phyloP scores from a whole-genome alignment of 2,797 vertebrate species.

The Paratrypauchen microcephalus region DNA sequence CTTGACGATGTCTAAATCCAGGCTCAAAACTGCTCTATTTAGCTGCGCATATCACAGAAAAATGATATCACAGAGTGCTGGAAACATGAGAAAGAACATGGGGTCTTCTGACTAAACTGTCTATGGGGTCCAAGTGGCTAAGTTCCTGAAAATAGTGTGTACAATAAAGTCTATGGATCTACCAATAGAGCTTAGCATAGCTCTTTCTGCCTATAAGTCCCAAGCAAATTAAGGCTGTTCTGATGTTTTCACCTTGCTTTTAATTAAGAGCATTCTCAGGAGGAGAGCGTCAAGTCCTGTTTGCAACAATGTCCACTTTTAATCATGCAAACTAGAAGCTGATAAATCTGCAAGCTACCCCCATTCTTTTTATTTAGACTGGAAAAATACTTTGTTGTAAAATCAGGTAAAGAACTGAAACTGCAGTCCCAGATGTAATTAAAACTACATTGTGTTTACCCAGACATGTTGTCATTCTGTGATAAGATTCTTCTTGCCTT shows the following conservation, averaged over 20 bases:
- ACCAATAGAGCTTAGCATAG: slow-evolving; percentile 51
- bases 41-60: too few relatives aligned
- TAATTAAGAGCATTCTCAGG: slow-evolving; percentile 62
- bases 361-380: not conserved
- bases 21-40: too few relatives aligned
- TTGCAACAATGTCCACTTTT: slow-evolving; percentile 20
- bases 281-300: slow-evolving; percentile 11
- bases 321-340: slow-evolving; percentile 7
- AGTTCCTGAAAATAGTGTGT: not conserved
- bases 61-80: not conserved
- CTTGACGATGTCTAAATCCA: too few relatives aligned
- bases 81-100: not conserved
- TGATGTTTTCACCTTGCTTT: slow-evolving; percentile 49
- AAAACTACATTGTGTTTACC: slow-evolving; percentile 8
- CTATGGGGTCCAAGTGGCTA: not conserved
- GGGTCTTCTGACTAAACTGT: not conserved
- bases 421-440: slow-evolving; percentile 4
- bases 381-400: slow-evolving; percentile 9
- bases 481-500: slow-evolving; percentile 17
- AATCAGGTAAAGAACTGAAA: not conserved
- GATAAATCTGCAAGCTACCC: not conserved
- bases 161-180: slow-evolving; percentile 59
- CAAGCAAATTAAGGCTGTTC: slow-evolving; percentile 49
- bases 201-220: slow-evolving; percentile 34
- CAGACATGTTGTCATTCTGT: slow-evolving; percentile 9